Evolutionary conservation across 2,888 invertebrate genomes (phyloP).

Genomic region (Hirtodrosophila alboralis): DNA sequence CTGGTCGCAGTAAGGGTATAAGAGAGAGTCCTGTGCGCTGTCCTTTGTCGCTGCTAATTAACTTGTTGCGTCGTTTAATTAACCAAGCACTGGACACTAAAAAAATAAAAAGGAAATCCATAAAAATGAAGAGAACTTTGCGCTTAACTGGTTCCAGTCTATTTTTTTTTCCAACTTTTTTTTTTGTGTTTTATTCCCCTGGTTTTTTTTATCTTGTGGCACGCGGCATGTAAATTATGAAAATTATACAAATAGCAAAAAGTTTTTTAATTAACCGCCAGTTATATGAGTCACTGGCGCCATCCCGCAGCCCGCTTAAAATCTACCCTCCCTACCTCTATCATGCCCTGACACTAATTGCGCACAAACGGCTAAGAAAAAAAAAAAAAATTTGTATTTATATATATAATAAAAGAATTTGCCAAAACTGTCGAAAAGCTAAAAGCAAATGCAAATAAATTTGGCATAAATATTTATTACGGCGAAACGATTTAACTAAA

Average conservation of each 20-base stretch:
- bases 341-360: conserved; percentile 52
- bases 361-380: conserved; percentile 19
- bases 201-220: conserved; percentile 37
- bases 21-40: conserved; percentile 27
- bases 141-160: conserved; percentile 53
- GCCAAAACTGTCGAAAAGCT: conserved; percentile 50
- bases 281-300: conserved; percentile 42
- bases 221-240: conserved; percentile 63
- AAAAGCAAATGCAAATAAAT: conserved; percentile 65
- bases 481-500: conserved; percentile 8
- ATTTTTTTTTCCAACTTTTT: conserved; percentile 9
- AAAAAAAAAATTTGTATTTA: conserved; percentile 28
- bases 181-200: conserved; percentile 12
- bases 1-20: conserved; percentile 31
- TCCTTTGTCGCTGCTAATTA: conserved; percentile 66
- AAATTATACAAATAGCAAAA: conserved; percentile 73
- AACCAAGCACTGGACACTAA: conserved; percentile 44
- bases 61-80: conserved; percentile 77
- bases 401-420: conserved; percentile 16
- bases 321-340: not conserved
- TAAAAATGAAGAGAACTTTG: conserved; percentile 37
- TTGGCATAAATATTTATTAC: conserved; percentile 58
- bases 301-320: too few relatives aligned
- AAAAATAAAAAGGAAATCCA: conserved; percentile 21
- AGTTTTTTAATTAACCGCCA: conserved; percentile 74